Conservation (phyloP, 2,797 vertebrate species). For the Phataginus tetradactyla region DNA sequence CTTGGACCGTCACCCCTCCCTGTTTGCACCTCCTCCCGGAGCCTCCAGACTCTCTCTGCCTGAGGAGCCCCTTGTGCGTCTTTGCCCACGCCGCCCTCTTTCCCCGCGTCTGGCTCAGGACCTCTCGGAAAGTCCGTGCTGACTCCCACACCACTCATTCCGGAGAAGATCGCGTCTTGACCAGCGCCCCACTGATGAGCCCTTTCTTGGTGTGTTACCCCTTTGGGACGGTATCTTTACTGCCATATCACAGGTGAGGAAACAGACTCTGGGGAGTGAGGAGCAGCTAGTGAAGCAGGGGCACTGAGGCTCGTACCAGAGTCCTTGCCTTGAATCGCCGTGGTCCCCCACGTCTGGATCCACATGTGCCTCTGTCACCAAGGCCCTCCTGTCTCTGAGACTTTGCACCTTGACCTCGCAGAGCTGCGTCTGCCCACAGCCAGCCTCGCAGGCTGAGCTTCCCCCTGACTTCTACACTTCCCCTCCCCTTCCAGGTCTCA, state of each 20-base stretch:
- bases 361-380: neutral
- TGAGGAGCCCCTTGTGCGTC: neutral
- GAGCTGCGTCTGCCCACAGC: neutral
- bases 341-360: fast-evolving
- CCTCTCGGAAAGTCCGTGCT: fast-evolving
- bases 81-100: neutral
- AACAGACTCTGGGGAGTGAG: neutral
- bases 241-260: neutral
- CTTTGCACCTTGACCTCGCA: neutral
- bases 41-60: neutral
- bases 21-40: too few relatives aligned
- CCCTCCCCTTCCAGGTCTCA: neutral
- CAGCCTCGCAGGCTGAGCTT: neutral
- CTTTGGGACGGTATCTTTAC: neutral
- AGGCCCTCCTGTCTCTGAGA: neutral
- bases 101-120: neutral
- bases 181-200: fast-evolving
- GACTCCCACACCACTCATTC: neutral
- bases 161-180: fast-evolving
- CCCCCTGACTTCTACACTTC: too few relatives aligned
- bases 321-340: too few relatives aligned
- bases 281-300: neutral
- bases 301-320: neutral
- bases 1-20: neutral
- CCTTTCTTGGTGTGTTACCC: too few relatives aligned